Conservation (phyloP, 1,140 invertebrate genomes). For the Brachionus plicatilis region DNA sequence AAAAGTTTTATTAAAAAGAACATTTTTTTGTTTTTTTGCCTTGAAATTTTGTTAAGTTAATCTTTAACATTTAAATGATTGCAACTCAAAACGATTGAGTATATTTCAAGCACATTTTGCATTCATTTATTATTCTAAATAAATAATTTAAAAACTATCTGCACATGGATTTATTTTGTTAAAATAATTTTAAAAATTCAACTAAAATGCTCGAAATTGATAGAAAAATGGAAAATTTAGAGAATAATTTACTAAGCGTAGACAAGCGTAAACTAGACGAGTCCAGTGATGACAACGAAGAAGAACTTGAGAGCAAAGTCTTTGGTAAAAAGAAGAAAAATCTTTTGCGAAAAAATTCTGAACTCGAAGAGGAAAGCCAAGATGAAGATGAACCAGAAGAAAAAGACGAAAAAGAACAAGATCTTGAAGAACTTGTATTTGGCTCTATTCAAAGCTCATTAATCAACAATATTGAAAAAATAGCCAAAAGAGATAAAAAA, state of each 20-base stretch:
- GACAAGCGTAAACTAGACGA: not conserved
- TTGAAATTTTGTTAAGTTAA: slow-evolving; percentile 1
- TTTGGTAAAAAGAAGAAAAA: not conserved
- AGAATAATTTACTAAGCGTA: not conserved
- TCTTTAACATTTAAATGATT: not conserved
- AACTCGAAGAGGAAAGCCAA: slow-evolving; percentile 20
- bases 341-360: slow-evolving; percentile 55
- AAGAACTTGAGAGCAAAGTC: not conserved
- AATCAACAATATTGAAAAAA: not conserved
- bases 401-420: slow-evolving; percentile 61
- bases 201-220: not conserved
- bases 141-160: slow-evolving; percentile 9
- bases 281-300: not conserved
- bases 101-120: not conserved
- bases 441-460: slow-evolving; percentile 6
- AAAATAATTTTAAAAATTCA: not conserved
- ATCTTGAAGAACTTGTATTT: slow-evolving; percentile 56
- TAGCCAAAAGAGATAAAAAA: not conserved
- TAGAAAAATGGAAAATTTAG: slow-evolving; percentile 42
- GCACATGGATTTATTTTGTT: not conserved
- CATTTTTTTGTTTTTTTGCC: not conserved
- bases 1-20: no score
- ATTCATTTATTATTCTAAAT: not conserved
- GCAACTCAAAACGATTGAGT: not conserved
- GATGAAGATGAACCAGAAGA: slow-evolving; percentile 57